These are phyloP conservation scores for Anas capensis DNA, from an alignment of 2,797 vertebrate genomes.

Conservation along the genomic window DNA sequence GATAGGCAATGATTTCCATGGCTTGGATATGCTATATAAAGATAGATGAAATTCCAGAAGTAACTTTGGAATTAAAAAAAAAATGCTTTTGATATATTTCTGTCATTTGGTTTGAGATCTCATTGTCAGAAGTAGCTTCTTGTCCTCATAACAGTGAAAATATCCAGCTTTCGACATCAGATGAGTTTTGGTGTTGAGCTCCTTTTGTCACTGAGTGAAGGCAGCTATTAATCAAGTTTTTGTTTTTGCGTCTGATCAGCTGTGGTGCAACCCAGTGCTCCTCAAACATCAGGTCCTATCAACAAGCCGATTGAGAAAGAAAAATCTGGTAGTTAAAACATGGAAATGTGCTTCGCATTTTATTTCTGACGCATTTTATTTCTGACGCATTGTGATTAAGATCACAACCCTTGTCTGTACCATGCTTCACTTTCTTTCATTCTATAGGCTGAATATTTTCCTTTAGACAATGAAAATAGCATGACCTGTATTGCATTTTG, in stretches of 20 bases:
- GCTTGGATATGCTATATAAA: background rate
- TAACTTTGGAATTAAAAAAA: background rate
- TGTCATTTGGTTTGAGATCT: background rate
- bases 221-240: background rate
- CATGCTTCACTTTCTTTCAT: no score
- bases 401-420: background rate
- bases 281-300: background rate
- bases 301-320: background rate
- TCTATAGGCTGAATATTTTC: background rate
- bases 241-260: background rate
- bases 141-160: background rate
- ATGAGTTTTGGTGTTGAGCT: background rate
- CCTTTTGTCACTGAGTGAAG: background rate
- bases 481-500: background rate
- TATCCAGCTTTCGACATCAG: background rate
- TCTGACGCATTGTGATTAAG: background rate
- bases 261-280: background rate
- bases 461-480: background rate
- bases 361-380: background rate
- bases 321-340: background rate
- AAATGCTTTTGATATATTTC: background rate
- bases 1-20: background rate
- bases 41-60: background rate
- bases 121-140: background rate
- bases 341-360: background rate